phyloP scores from a whole-genome alignment of 2,797 vertebrate species.

The Microtus agrestis region DNA sequence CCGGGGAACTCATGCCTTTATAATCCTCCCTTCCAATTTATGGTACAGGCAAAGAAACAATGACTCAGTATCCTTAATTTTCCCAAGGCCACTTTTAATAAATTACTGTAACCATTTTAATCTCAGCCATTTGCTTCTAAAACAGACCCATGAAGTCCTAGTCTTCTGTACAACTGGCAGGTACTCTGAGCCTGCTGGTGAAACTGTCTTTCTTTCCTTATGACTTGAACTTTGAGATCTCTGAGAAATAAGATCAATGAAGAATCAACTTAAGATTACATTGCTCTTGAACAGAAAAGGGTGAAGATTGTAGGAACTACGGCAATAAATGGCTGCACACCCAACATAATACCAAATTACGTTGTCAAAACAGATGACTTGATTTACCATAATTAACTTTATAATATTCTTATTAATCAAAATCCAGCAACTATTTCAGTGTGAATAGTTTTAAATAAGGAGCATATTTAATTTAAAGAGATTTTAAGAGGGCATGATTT shows the following conservation, averaged over 20 bases:
- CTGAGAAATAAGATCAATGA: background rate
- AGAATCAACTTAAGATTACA: background rate
- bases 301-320: background rate
- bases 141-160: background rate
- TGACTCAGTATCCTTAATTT: background rate
- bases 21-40: background rate
- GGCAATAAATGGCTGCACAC: background rate
- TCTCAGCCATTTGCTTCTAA: conserved; percentile 13
- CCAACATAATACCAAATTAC: background rate
- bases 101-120: background rate
- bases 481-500: conserved; percentile 53
- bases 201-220: conserved; percentile 17
- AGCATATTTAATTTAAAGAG: conserved; percentile 44
- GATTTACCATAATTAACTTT: background rate
- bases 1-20: background rate
- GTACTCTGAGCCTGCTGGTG: background rate
- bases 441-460: conserved; percentile 36
- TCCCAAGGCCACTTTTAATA: background rate
- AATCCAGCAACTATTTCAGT: conserved; percentile 44
- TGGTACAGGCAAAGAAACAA: background rate
- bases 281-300: background rate
- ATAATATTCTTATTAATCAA: conserved; percentile 40
- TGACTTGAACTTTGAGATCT: conserved; percentile 14
- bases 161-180: background rate
- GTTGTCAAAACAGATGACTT: background rate